Evolutionary conservation across 2,888 invertebrate genomes (phyloP).

Genomic region (Galerucella calmariensis): DNA sequence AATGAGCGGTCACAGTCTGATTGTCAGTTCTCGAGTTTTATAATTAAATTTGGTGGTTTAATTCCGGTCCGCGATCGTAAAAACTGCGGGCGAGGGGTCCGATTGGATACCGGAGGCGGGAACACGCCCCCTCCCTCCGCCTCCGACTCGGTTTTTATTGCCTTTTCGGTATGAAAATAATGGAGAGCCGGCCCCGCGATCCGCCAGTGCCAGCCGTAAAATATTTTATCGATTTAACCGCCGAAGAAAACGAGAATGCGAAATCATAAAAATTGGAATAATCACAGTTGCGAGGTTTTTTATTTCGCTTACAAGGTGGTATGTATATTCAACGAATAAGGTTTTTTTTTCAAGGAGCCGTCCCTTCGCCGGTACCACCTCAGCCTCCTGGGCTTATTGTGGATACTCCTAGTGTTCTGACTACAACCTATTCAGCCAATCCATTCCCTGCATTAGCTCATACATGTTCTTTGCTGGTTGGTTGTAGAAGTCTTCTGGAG

Average conservation of each 20-base stretch:
- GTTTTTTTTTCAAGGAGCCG: too few relatives aligned
- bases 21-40: constrained; percentile 50
- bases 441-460: too few relatives aligned
- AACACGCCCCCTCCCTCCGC: constrained; percentile 44
- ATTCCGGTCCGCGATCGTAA: constrained; percentile 60
- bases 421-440: too few relatives aligned
- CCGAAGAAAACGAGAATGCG: constrained; percentile 16
- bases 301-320: constrained; percentile 5
- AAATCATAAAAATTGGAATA: constrained; percentile 23
- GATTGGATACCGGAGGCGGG: constrained; percentile 55
- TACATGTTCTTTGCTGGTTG: too few relatives aligned
- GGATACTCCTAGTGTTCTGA: too few relatives aligned
- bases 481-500: too few relatives aligned
- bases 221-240: constrained; percentile 38
- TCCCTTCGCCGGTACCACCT: too few relatives aligned
- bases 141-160: constrained; percentile 24
- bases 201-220: constrained; percentile 21
- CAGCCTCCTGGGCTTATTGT: too few relatives aligned
- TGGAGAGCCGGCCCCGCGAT: constrained; percentile 24
- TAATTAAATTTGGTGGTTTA: constrained; percentile 65
- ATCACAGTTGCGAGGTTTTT: constrained; percentile 20
- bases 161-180: constrained; percentile 37
- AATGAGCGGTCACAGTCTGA: constrained; percentile 48
- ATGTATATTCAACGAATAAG: neutral
- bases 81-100: constrained; percentile 49